A percentile compares a stretch with the other conserved stretches of the same genome.
Evolutionary conservation across 2,888 invertebrate genomes (phyloP).

Genomic region (Kryphioiulus occultus): DNA sequence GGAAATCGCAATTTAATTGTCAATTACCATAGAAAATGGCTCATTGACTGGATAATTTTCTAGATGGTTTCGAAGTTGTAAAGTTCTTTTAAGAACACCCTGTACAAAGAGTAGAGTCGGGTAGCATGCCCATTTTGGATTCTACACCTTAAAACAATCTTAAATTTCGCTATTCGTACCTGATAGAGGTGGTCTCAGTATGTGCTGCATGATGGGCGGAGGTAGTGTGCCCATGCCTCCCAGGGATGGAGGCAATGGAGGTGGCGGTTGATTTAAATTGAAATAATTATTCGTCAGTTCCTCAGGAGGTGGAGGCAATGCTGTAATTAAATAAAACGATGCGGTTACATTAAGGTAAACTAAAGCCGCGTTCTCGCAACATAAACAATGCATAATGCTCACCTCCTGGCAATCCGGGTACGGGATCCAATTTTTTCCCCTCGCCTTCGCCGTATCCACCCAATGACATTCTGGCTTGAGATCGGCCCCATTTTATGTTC

Average conservation of each 20-base stretch:
- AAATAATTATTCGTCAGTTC: constrained; percentile 71
- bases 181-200: constrained; percentile 30
- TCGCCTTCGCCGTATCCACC: constrained; percentile 55
- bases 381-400: too few species aligned
- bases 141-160: too few species aligned
- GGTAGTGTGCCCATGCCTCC: constrained; percentile 42
- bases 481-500: constrained; percentile 98
- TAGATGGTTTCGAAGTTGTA: too few species aligned
- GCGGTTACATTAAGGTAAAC: neutral
- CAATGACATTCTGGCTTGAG: constrained; percentile 76
- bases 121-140: too few species aligned
- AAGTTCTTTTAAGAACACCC: too few species aligned
- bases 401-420: constrained; percentile 77
- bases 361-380: too few species aligned
- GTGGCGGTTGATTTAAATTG: constrained; percentile 65
- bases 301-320: constrained; percentile 71
- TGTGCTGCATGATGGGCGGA: constrained; percentile 50
- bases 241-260: constrained; percentile 19
- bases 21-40: too few species aligned
- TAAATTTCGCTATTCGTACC: neutral
- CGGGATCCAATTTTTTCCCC: constrained; percentile 69
- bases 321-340: constrained; percentile 57
- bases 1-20: too few species aligned
- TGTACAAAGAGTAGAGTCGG: too few species aligned
- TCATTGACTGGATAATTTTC: too few species aligned